Evolutionary conservation across 2,888 invertebrate species (phyloP), one percentile per base, ranked within the genome.

Genomic region (Lepidocyrtinus sp.): DNA sequence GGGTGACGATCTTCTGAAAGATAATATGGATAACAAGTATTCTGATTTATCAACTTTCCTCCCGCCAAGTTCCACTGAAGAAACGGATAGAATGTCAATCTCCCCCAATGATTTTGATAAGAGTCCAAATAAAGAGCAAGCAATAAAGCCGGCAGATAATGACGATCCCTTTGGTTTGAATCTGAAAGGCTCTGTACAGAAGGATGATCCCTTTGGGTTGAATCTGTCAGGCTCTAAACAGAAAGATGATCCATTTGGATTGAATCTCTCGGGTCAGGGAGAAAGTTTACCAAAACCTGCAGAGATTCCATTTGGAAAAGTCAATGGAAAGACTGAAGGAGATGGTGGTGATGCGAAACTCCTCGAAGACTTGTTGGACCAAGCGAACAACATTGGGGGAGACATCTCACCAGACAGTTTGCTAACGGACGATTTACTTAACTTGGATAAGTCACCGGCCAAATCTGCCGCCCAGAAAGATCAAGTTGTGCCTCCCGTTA

Each of bases 181-280:
- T 25, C 36, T 76, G 1, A 19, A 67, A 3, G 73, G n/a, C n/a
- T n/a, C n/a, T n/a, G n/a, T n/a, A n/a, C n/a, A n/a, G n/a, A n/a
- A 59, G 1, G 70, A 74, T 26, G 76, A 81, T 50, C n/a, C n/a
- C n/a, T n/a, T n/a, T n/a, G n/a, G n/a, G n/a, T n/a, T n/a, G n/a
- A n/a, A n/a, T n/a, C n/a, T n/a, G n/a, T n/a, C n/a, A n/a, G n/a
- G n/a, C n/a, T n/a, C n/a, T n/a, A n/a, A n/a, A n/a, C n/a, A n/a
- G n/a, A n/a, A n/a, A n/a, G 83, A 83, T 74, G 83, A 83, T 68
- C 81, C 81, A 17, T 82, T 82, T 71, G 83, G 79, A 59, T 73
- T 79, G 17, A 79, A 83, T 7, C 24, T 73, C 5, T 64, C 72
- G 15, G 74, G 63, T 15, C 21, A 63, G 12, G 69, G 68, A 59